Base-by-base conservation (phyloP, 35 echinoderm and acorn worm genomes). In the Hemicentrotus pulcherrimus region DNA sequence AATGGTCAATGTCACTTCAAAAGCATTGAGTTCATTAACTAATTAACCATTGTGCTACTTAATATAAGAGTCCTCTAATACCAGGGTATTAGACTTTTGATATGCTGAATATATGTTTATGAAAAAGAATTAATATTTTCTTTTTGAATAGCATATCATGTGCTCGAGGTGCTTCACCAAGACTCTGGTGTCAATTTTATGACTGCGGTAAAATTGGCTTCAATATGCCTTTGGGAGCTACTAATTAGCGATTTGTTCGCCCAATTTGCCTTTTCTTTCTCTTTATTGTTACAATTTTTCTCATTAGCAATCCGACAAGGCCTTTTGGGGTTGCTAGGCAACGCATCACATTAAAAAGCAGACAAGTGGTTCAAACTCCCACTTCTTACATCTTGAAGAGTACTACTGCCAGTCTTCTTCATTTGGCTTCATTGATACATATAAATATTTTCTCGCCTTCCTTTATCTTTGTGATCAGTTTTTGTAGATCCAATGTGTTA, bases 291-390 rank as follows among this genome's bases (percentile, higher is more conserved):
- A 78, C 22, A 28, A 6, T 78, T 78, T 8, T 78, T 78, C 65
- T 78, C 65, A 78, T 78, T 78, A 78, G 65, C 65, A 78, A 78
- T 78, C 19, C 65, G 24, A 78, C 65, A 78, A 78, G 65, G 65
- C 65, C 65, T 78, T 28, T 7, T n/a, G 18, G 2, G 65, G 65
- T 78, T n/a, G 19, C 65, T 78, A 78, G 65, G 65, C 65, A 78
- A 78, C 65, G 22, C 65, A 78, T 78, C 65, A 78, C 65, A 78
- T 78, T 78, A 78, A 78, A 28, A 78, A 28, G 15, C 65, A 78
- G 22, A n/a, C 28, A 78, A 78, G 65, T 78, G 65, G 65, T 78
- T 78, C 6, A 22, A 30, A 78, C 65, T 78, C 65, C 65, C 65
- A 28, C n/a, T 78, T 78, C 65, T 78, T n/a, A 22, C 6, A 78